Conservation (phyloP, 2,797 vertebrate genomes). For the Crocodylus rhombifer region DNA sequence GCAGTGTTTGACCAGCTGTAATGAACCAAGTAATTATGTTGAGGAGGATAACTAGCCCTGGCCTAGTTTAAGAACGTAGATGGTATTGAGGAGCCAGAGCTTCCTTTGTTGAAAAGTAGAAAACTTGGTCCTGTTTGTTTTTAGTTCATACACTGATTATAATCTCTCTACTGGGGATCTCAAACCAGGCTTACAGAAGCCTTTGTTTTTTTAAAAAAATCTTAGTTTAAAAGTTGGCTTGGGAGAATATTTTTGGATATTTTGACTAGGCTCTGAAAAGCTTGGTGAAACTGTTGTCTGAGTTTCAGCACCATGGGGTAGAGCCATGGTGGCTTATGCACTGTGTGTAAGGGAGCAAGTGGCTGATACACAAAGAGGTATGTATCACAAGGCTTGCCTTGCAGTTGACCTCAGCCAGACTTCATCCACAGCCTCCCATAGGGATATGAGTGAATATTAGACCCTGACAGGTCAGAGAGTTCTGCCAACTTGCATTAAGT, state of each 20-base stretch:
- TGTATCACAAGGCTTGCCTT: neutral
- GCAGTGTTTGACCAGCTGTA: neutral
- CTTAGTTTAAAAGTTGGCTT: neutral
- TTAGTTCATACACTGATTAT: neutral
- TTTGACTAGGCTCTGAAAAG: conserved; percentile 1
- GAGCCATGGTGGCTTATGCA: neutral
- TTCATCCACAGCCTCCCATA: conserved; percentile 17
- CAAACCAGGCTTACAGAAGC: neutral
- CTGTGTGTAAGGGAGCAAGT: neutral
- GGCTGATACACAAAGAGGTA: neutral
- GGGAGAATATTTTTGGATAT: neutral
- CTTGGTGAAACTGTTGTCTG: neutral
- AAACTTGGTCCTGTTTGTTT: neutral
- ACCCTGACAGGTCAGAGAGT: conserved; percentile 26
- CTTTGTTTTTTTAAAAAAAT: neutral
- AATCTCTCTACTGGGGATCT: neutral
- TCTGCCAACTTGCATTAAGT: conserved; percentile 66
- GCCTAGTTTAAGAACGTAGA: neutral
- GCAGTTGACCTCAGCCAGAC: conserved; percentile 26
- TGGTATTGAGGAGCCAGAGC: neutral
- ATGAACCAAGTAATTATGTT: neutral
- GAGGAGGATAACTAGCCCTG: neutral
- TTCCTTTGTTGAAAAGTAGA: neutral
- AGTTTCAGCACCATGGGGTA: neutral
- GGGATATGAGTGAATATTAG: conserved; percentile 22